Evolutionary conservation across 2,113 vertebrate species (phyloP).

Genomic region (Muntiacus muntjak): DNA sequence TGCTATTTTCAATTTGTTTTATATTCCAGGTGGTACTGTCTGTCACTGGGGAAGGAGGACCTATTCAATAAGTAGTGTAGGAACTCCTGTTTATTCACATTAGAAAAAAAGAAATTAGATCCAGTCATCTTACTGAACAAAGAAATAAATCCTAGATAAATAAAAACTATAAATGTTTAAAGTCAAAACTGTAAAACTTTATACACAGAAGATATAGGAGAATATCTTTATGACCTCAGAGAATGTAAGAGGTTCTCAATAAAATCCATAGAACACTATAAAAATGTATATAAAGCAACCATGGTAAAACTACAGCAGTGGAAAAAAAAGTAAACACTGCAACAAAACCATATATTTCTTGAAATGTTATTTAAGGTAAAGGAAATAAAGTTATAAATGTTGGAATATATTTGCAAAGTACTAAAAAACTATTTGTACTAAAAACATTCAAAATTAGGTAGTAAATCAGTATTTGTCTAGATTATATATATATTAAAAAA

Average conservation of each 20-base stretch:
- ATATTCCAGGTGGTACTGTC: not conserved
- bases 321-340: not conserved
- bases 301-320: not conserved
- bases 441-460: not conserved
- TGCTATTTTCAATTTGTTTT: not conserved
- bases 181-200: not conserved
- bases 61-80: not conserved
- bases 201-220: not conserved
- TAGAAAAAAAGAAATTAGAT: not conserved
- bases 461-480: not conserved
- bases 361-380: not conserved
- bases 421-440: not conserved
- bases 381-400: not conserved
- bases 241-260: not conserved
- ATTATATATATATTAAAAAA: not conserved
- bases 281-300: not conserved
- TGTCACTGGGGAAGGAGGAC: not conserved
- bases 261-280: not conserved
- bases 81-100: not conserved
- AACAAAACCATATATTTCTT: not conserved
- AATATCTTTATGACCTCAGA: not conserved
- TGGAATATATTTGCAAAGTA: not conserved
- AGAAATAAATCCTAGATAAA: not conserved
- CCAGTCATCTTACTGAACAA: not conserved
- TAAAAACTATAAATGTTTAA: not conserved